phyloP scores from a whole-genome alignment of 2,797 vertebrate genomes.

The Meriones psammophilus region DNA sequence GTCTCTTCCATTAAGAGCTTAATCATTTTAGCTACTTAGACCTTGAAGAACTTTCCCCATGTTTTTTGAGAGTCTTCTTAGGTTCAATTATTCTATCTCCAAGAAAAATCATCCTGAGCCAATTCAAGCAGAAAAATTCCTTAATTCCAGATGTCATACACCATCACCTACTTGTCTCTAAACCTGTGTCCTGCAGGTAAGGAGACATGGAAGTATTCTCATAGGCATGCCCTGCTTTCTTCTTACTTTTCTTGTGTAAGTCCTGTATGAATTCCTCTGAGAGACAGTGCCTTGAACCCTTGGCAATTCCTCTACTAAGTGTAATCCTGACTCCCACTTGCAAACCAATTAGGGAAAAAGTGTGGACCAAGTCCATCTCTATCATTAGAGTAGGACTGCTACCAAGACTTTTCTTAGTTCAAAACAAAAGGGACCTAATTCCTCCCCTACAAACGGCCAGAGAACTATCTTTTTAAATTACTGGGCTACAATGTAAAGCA shows the following conservation, averaged over 20 bases:
- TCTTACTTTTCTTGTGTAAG: background rate
- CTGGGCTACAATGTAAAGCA: constrained; percentile 66
- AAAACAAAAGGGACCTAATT: constrained; percentile 77
- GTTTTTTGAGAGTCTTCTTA: background rate
- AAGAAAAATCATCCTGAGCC: background rate
- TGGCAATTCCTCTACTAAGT: constrained; percentile 74
- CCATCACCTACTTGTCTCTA: background rate
- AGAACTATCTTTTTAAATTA: constrained; percentile 86
- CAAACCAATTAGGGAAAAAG: constrained; percentile 76
- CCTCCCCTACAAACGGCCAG: constrained; percentile 63
- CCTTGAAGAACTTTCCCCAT: background rate
- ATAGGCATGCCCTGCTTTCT: background rate
- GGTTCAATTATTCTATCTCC: background rate
- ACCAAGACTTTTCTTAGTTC: constrained; percentile 49
- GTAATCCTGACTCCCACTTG: constrained; percentile 70
- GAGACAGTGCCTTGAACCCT: constrained; percentile 57
- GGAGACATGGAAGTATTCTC: background rate
- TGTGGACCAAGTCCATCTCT: constrained; percentile 41
- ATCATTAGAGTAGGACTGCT: constrained; percentile 39
- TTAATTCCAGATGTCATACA: background rate
- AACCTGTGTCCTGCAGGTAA: background rate
- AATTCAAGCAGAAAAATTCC: background rate
- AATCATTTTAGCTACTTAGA: background rate
- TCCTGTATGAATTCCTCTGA: constrained; percentile 18
- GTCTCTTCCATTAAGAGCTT: background rate